Percentiles rank a stretch among this genome's conserved stretches.
Conservation (phyloP, 2,888 invertebrate genomes). For the Leptopilina drosophilae region DNA sequence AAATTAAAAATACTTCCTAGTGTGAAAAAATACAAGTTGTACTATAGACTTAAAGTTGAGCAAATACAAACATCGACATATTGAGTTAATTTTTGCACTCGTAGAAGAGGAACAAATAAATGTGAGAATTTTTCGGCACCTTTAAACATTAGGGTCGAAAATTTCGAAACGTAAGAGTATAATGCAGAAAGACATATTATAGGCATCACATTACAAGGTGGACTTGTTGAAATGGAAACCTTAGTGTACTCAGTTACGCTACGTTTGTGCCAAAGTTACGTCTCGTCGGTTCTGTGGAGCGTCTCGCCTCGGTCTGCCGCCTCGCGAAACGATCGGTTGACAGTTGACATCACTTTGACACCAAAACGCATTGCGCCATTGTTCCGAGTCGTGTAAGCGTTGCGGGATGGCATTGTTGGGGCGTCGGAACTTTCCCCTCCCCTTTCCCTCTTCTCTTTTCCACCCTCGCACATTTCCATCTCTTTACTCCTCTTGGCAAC, state of each 20-base stretch:
- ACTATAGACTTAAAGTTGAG: too few relatives aligned
- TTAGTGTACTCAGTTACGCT: conserved; percentile 50
- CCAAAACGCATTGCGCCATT: conserved; percentile 69
- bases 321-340: conserved; percentile 67
- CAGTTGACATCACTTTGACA: conserved; percentile 76
- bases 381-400: conserved; percentile 73
- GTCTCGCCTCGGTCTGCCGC: conserved; percentile 62
- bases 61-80: too few relatives aligned
- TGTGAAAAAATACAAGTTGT: too few relatives aligned
- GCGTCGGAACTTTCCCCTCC: conserved; percentile 40
- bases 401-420: conserved; percentile 68
- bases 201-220: background rate
- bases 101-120: too few relatives aligned
- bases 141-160: too few relatives aligned
- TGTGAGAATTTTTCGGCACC: too few relatives aligned
- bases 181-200: background rate
- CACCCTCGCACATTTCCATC: background rate
- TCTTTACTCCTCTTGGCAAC: background rate
- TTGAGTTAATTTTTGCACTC: too few relatives aligned
- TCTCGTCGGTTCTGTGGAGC: conserved; percentile 53
- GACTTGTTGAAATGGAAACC: conserved; percentile 4
- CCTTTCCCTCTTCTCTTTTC: conserved; percentile 13
- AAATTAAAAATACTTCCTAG: too few relatives aligned
- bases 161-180: too few relatives aligned
- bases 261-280: conserved; percentile 53